Conservation (phyloP, 2,888 invertebrate species). For the Hyles lineata region DNA sequence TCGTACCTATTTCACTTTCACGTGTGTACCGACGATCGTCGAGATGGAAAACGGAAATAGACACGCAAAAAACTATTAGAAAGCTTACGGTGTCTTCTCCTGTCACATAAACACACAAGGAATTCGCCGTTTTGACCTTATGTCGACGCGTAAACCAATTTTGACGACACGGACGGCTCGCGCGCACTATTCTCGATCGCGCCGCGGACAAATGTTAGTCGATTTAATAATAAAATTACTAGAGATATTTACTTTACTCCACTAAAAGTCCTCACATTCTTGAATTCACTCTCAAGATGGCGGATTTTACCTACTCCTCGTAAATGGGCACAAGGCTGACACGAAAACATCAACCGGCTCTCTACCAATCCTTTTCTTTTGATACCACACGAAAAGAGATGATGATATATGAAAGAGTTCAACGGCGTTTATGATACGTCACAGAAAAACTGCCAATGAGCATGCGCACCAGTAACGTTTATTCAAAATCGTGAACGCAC, state of each 20-base stretch:
- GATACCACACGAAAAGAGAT: constrained; percentile 68
- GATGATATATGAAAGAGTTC: constrained; percentile 73
- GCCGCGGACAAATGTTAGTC: constrained; percentile 63
- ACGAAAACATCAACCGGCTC: constrained; percentile 84
- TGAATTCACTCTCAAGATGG: constrained; percentile 87
- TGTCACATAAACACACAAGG: constrained; percentile 84
- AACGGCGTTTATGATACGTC: constrained; percentile 72
- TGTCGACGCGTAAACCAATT: constrained; percentile 63
- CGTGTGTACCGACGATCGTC: constrained; percentile 79
- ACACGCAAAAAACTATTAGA: constrained; percentile 84
- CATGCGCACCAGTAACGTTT: constrained; percentile 73
- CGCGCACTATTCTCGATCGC: constrained; percentile 58
- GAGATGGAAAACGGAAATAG: constrained; percentile 83
- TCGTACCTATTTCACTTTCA: constrained; percentile 78
- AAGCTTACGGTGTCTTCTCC: constrained; percentile 84
- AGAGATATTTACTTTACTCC: constrained; percentile 77
- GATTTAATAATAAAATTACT: constrained; percentile 80
- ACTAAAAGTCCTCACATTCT: constrained; percentile 85
- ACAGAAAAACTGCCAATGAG: constrained; percentile 74
- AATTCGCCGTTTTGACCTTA: constrained; percentile 74
- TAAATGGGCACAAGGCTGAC: constrained; percentile 86
- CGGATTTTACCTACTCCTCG: constrained; percentile 85
- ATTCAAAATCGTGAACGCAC: constrained; percentile 65
- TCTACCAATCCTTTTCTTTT: constrained; percentile 79
- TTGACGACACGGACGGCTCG: constrained; percentile 60